These are phyloP conservation scores for Cyanoramphus novaezelandiae DNA, from an alignment of 2,113 vertebrate species.

Conservation along the genomic window DNA sequence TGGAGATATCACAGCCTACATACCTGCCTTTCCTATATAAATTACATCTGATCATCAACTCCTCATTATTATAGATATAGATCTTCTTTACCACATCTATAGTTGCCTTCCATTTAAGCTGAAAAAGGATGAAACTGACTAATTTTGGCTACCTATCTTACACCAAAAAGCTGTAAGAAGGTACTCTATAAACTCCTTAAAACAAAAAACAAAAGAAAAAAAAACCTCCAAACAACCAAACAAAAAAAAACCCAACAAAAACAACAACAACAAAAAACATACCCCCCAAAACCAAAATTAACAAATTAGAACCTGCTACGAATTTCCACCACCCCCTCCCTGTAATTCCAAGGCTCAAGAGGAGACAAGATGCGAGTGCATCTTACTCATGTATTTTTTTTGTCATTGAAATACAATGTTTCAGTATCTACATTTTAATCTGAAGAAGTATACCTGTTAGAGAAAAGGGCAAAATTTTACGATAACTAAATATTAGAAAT, in stretches of 20 bases:
- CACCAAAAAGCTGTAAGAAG: background rate
- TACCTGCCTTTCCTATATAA: background rate
- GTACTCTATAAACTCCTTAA: background rate
- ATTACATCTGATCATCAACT: background rate
- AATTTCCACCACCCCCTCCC: rapidly evolving
- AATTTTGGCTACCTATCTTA: background rate
- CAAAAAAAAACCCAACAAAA: no score
- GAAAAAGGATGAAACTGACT: background rate
- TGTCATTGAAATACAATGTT: background rate
- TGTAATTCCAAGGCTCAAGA: background rate
- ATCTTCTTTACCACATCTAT: background rate
- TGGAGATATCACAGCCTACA: background rate
- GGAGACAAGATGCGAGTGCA: background rate
- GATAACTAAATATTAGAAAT: no score
- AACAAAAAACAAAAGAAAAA: background rate
- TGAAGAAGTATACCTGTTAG: background rate
- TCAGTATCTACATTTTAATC: background rate
- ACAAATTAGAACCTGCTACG: background rate
- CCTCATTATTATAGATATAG: background rate
- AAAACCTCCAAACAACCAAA: no score
- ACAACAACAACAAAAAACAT: no score
- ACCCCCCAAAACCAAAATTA: background rate
- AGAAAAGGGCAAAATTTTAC: no score
- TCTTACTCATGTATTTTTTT: background rate
- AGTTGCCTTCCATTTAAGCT: background rate